Evolutionary conservation across 2,797 vertebrate species (phyloP).

Genomic region (Galago senegalensis): DNA sequence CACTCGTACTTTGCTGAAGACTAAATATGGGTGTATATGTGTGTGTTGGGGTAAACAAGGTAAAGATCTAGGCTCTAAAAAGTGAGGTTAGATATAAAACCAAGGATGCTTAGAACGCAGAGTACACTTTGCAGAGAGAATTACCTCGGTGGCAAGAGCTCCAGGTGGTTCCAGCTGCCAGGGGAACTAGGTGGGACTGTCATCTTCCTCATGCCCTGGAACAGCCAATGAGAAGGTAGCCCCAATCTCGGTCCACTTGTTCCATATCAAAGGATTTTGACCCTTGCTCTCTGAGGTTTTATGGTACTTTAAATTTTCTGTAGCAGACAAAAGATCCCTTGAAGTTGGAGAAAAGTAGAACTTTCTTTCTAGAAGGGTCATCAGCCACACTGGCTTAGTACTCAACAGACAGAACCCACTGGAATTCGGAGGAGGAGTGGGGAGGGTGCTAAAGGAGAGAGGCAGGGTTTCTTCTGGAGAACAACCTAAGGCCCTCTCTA

Average conservation of each 20-base stretch:
- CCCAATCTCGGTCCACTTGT: neutral
- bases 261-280: neutral
- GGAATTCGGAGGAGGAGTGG: neutral
- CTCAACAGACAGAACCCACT: neutral
- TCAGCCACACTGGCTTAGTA: neutral
- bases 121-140: neutral
- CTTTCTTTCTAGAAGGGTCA: neutral
- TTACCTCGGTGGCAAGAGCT: neutral
- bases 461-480: neutral
- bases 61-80: neutral
- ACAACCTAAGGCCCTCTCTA: neutral
- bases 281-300: neutral
- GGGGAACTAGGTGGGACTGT: neutral
- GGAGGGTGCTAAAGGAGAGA: neutral
- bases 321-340: neutral
- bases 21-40: too few species aligned
- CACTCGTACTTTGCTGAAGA: neutral
- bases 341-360: neutral
- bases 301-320: neutral
- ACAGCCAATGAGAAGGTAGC: neutral
- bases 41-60: neutral
- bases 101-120: neutral
- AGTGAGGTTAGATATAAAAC: neutral
- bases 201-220: neutral
- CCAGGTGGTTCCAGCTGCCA: accelerated